phyloP scores from a whole-genome alignment of 2,797 vertebrate species.

The Leptoclinus maculatus region DNA sequence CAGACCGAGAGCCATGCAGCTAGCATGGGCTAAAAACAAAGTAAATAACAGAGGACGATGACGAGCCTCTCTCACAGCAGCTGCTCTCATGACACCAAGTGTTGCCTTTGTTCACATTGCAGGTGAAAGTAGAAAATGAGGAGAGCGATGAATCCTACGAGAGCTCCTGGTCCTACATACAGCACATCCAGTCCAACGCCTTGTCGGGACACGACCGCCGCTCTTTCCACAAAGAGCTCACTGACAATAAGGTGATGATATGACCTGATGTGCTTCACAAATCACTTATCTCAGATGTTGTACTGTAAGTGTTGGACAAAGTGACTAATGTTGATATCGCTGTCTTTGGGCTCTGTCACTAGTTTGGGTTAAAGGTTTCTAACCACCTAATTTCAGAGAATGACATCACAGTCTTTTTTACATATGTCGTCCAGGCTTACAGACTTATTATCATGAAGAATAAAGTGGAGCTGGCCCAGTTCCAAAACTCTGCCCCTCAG shows the following conservation, averaged over 20 bases:
- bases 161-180: conserved; percentile 91
- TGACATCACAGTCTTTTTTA: not conserved
- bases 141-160: conserved; percentile 93
- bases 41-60: not conserved
- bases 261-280: not conserved
- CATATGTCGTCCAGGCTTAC: conserved; percentile 78
- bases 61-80: not conserved
- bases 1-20: not conserved
- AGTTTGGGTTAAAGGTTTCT: not conserved
- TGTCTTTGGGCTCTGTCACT: not conserved
- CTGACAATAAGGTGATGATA: conserved; percentile 78
- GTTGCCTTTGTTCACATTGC: conserved; percentile 5
- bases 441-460: conserved; percentile 89
- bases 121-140: conserved; percentile 92
- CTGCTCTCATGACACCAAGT: not conserved
- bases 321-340: not conserved
- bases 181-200: conserved; percentile 66
- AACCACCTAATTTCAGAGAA: not conserved
- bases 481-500: conserved; percentile 88
- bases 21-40: not conserved
- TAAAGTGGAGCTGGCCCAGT: conserved; percentile 87
- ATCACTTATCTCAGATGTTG: not conserved
- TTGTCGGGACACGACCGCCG: conserved; percentile 48
- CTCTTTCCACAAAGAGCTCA: conserved; percentile 75
- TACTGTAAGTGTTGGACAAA: not conserved